Conservation (phyloP, 2,888 invertebrate genomes). For the Andricus curvator region DNA sequence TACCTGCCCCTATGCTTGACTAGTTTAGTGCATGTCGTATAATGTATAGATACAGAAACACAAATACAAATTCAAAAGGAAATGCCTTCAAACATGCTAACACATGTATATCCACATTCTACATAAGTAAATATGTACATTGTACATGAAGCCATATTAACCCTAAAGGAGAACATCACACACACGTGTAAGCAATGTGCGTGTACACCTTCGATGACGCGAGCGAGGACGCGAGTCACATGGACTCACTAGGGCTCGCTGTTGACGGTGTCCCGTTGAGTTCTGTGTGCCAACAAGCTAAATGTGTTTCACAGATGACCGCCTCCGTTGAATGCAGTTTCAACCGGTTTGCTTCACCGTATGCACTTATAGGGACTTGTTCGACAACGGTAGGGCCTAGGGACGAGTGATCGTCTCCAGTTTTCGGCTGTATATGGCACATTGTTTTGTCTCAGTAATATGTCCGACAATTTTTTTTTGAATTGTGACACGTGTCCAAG, state of each 20-base stretch:
- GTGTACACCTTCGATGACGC: neutral
- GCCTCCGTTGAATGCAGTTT: conserved; percentile 73
- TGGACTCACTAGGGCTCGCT: conserved; percentile 52
- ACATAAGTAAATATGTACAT: conserved; percentile 36
- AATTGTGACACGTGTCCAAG: neutral
- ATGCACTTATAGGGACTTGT: conserved; percentile 37
- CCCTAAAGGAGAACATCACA: neutral
- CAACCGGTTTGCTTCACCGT: conserved; percentile 46
- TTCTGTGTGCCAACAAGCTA: conserved; percentile 77
- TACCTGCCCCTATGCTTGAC: conserved; percentile 51
- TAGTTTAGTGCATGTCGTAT: conserved; percentile 51
- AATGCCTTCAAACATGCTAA: conserved; percentile 23
- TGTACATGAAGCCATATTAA: conserved; percentile 38
- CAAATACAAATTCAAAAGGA: conserved; percentile 1
- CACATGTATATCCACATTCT: conserved; percentile 45
- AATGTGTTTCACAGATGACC: conserved; percentile 77
- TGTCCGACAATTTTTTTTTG: neutral
- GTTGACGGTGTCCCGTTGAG: conserved; percentile 74
- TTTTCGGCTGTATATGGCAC: conserved; percentile 13
- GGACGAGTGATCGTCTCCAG: conserved; percentile 8
- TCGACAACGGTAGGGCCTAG: conserved; percentile 10
- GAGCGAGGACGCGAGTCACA: too few species aligned
- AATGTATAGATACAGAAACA: conserved; percentile 46
- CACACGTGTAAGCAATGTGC: neutral
- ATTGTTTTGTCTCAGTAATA: neutral